Evolutionary conservation across 2,888 invertebrate genomes (phyloP), one percentile per base, ranked within the genome.

Genomic region (Lucinisca nassula): DNA sequence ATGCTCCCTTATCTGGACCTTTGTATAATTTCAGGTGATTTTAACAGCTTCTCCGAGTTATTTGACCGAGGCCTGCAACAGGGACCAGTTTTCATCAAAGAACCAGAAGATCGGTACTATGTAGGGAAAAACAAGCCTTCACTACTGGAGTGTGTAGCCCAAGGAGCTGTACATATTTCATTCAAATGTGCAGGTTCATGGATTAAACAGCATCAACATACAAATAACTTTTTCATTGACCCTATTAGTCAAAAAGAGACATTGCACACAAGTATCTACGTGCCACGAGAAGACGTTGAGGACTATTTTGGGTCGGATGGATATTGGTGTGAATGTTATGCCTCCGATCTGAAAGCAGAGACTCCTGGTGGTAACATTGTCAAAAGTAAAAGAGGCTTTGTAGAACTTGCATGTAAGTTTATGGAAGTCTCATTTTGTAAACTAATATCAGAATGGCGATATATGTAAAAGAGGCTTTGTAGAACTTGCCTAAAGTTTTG

Each of bases 401-500:
- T 99, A 81, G 98, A 98, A 96, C 97, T 98, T 92, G 99, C 99
- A 95, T 99, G 99, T 99, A 97, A 99, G 99, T 98, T 24, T 10
- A 21, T n/a, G n/a, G n/a, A n/a, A n/a, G n/a, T n/a, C n/a, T n/a
- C n/a, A n/a, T n/a, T n/a, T n/a, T n/a, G n/a, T n/a, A n/a, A n/a
- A n/a, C n/a, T n/a, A n/a, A n/a, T n/a, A n/a, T n/a, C n/a, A n/a
- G n/a, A n/a, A n/a, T n/a, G n/a, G n/a, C n/a, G n/a, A n/a, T n/a
- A n/a, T n/a, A n/a, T n/a, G n/a, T n/a, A n/a, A n/a, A n/a, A n/a
- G n/a, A n/a, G n/a, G n/a, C n/a, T n/a, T n/a, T n/a, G n/a, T n/a
- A n/a, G n/a, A n/a, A n/a, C n/a, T n/a, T n/a, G n/a, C n/a, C n/a
- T n/a, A n/a, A n/a, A n/a, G n/a, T n/a, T n/a, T n/a, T n/a, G n/a